Conservation (phyloP, 2,888 invertebrate species). For the Pseudoips prasinana region DNA sequence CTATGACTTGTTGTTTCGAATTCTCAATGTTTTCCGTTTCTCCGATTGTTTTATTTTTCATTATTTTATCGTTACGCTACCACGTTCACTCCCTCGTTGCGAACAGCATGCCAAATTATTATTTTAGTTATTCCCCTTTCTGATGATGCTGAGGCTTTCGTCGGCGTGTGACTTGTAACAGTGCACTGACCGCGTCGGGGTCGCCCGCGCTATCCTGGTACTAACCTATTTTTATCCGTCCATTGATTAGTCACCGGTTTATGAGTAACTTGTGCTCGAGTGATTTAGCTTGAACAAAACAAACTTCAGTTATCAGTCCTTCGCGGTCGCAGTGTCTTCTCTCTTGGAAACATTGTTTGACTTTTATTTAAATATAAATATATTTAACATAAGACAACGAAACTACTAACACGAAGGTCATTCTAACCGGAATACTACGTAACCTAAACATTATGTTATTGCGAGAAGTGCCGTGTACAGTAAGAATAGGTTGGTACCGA, state of each 20-base stretch:
- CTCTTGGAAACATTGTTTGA: constrained; percentile 3
- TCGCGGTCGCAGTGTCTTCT: constrained; percentile 1
- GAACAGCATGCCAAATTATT: constrained; percentile 81
- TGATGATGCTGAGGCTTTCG: constrained; percentile 82
- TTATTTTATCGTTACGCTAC: constrained; percentile 75
- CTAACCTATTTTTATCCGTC: constrained; percentile 69
- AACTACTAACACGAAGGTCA: constrained; percentile 1
- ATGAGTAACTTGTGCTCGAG: constrained; percentile 18
- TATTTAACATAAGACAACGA: too few species aligned
- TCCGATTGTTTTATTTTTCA: constrained; percentile 57
- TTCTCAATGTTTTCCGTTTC: constrained; percentile 70
- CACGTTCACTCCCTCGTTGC: constrained; percentile 80
- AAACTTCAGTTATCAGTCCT: constrained; percentile 10
- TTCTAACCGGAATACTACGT: background rate
- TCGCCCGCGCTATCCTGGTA: constrained; percentile 72
- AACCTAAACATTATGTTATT: background rate
- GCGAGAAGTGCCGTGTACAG: constrained; percentile 1
- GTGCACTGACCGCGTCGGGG: constrained; percentile 77
- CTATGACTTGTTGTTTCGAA: constrained; percentile 51
- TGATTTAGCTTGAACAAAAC: constrained; percentile 10
- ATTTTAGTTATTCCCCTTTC: constrained; percentile 69
- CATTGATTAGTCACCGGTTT: constrained; percentile 25
- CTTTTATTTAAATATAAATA: too few species aligned
- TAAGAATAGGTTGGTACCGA: constrained; percentile 66
- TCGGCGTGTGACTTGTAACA: constrained; percentile 77